Conservation (phyloP, 2,888 invertebrate genomes). For the Corbicula japonica region DNA sequence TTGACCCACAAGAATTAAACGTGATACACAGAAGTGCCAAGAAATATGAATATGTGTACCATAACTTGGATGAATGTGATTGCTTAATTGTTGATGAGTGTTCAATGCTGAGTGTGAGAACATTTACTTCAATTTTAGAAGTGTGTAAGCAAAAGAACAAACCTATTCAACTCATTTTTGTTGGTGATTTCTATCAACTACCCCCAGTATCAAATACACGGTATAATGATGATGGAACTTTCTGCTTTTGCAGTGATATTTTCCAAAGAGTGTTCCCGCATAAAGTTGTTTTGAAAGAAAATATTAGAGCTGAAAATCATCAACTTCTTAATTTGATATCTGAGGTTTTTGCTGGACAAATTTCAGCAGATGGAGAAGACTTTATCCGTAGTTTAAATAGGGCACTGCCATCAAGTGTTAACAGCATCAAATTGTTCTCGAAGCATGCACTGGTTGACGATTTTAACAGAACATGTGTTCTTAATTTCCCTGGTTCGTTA, state of each 20-base stretch:
- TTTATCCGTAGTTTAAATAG: constrained; percentile 2
- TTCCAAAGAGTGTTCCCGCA: constrained; percentile 19
- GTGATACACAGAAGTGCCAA: no score
- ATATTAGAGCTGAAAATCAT: constrained; percentile 14
- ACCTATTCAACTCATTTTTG: background rate
- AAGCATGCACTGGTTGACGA: constrained; percentile 21
- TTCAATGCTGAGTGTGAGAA: no score
- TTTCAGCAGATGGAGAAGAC: background rate
- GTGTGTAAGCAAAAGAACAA: no score
- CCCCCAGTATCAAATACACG: constrained; percentile 1
- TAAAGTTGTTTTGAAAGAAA: constrained; percentile 22
- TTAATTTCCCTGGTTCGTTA: constrained; percentile 11
- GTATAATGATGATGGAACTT: background rate
- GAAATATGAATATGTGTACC: no score
- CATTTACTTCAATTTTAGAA: no score
- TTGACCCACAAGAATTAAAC: no score
- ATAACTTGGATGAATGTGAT: no score
- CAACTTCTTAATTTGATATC: background rate
- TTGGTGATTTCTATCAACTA: constrained; percentile 8
- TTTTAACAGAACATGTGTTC: constrained; percentile 27
- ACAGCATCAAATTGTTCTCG: constrained; percentile 2
- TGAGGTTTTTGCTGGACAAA: background rate
- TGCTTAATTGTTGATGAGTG: no score
- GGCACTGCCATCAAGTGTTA: background rate
- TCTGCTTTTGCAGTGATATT: background rate